phyloP scores from a whole-genome alignment of 2,113 vertebrate genomes.

The Struthio camelus region DNA sequence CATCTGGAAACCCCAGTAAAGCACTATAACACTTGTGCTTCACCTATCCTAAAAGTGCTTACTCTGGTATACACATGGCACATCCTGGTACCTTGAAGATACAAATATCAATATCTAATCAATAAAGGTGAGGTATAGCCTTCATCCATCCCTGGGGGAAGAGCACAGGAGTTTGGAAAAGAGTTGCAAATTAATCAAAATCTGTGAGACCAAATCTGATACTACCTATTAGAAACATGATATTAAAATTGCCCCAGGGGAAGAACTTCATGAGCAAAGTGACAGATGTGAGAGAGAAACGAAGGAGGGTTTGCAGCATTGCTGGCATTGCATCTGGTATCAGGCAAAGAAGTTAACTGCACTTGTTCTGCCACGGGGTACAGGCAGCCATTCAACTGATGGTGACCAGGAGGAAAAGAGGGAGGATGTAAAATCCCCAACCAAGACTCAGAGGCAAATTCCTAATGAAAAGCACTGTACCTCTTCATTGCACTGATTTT shows the following conservation, averaged over 20 bases:
- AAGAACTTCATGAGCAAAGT: background rate
- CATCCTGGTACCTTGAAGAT: background rate
- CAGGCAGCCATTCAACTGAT: background rate
- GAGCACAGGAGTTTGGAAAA: background rate
- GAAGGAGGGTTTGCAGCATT: background rate
- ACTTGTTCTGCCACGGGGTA: background rate
- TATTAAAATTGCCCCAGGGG: conserved; percentile 13
- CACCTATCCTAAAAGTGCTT: background rate
- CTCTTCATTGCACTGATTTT: background rate
- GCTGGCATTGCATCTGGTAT: background rate
- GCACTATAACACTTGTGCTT: background rate
- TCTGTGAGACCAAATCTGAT: conserved; percentile 15
- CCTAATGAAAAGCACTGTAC: background rate
- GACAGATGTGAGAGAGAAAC: background rate
- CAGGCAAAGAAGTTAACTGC: background rate
- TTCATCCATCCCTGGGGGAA: background rate
- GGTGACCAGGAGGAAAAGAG: background rate
- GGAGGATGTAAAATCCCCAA: background rate
- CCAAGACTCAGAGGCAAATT: background rate
- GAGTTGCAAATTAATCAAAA: conserved; percentile 29
- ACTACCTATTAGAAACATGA: conserved; percentile 12
- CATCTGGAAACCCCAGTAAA: background rate
- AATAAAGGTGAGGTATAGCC: background rate
- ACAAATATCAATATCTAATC: background rate
- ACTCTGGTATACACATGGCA: background rate